Base-by-base conservation (phyloP, 2,888 invertebrate genomes). In the Mamestra brassicae region DNA sequence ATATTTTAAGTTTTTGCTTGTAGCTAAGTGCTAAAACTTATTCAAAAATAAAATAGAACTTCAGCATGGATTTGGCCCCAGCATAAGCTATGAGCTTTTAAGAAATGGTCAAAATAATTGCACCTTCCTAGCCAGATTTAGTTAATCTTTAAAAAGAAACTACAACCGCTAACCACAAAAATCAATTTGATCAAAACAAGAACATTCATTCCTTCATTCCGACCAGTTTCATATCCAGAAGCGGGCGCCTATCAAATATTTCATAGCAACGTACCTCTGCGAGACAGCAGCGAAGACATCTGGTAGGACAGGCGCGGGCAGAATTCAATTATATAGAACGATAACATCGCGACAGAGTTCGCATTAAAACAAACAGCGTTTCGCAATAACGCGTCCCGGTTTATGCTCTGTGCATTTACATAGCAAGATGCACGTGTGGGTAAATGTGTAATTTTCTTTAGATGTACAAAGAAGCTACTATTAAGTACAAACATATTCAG, bases 161-260 rank as follows among this genome's bases (percentile, higher is more conserved):
- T 15, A 68, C 67, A 62, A 45, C 54, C 45, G 55, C 83, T 77
- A 79, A 58, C 76, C 75, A 70, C 81, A 75, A 82, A 87, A 88
- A 84, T 82, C 81, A 81, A 88, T 87, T 87, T 80, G 67, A 86
- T 81, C 80, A 85, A 83, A 89, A 88, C 84, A 87, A 80, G 76
- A 80, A 83, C 81, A 85, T 87, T 83, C 74, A 80, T 80, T 80
- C 63, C 75, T 87, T 83, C 73, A 78, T 80, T 80, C 66, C 74
- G 50, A 86, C 75, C 75, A 67, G 78, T 87, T 90, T 89, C 87
- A 90, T 88, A 88, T 87, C 85, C 86, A 84, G 71, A 68, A 79
- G 67, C 80, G 84, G 86, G 90, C 90, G 93, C 94, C 94, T 94
- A 91, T 89, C 90, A 92, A 93, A 94, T 94, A 93, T 94, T 93